Conservation (phyloP, 1,140 invertebrate genomes). For the Saccostrea glomerata region DNA sequence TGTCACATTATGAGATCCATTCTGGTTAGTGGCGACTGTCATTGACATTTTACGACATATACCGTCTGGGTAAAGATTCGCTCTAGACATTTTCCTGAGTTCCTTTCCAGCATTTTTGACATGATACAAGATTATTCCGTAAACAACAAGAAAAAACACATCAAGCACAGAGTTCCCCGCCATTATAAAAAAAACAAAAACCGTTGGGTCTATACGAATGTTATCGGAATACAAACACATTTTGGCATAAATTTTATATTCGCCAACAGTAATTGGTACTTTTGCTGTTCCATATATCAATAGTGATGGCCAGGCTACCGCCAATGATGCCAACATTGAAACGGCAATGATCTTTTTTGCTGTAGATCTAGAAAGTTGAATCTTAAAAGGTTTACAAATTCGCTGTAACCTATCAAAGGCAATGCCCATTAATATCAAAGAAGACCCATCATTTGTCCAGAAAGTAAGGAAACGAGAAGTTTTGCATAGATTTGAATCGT, state of each 20-base stretch:
- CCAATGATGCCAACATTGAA: conserved; percentile 28
- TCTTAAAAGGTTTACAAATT: conserved; percentile 29
- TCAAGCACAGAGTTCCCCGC: conserved; percentile 47
- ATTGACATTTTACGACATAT: neutral
- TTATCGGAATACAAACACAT: conserved; percentile 56
- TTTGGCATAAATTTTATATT: conserved; percentile 31
- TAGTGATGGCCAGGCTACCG: conserved; percentile 47
- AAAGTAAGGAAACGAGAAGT: conserved; percentile 48
- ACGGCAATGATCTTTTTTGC: conserved; percentile 32
- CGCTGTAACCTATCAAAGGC: conserved; percentile 44
- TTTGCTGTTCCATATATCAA: conserved; percentile 48
- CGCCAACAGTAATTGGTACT: neutral
- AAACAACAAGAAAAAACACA: conserved; percentile 41
- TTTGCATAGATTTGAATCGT: conserved; percentile 45
- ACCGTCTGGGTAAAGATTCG: neutral
- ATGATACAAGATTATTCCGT: conserved; percentile 37
- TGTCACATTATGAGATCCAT: neutral
- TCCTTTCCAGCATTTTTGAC: conserved; percentile 15
- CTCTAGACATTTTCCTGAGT: neutral
- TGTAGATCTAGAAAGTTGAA: conserved; percentile 29
- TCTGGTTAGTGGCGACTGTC: neutral
- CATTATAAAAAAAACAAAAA: conserved; percentile 60
- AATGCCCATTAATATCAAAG: conserved; percentile 46
- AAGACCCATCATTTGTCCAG: conserved; percentile 45
- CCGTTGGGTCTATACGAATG: conserved; percentile 43